Conservation (phyloP, 2,797 vertebrate species). For the Enteromius radiatus region DNA sequence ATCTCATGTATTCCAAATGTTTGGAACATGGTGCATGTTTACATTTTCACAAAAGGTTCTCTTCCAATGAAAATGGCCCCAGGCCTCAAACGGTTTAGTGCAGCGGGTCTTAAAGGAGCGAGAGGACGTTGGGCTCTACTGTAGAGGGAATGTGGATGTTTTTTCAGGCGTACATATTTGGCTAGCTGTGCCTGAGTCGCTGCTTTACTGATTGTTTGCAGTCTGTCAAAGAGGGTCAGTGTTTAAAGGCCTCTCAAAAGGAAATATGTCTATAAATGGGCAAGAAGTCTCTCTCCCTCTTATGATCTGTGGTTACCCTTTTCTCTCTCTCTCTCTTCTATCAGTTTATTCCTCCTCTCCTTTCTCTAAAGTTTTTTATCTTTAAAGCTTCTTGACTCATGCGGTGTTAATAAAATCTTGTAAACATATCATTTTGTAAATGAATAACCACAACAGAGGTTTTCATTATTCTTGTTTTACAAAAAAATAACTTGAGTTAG, state of each 20-base stretch:
- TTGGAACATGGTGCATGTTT: neutral
- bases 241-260: slow-evolving; percentile 76
- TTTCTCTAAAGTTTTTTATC: slow-evolving; percentile 26
- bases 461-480: neutral
- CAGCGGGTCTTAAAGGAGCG: slow-evolving; percentile 25
- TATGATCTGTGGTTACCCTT: slow-evolving; percentile 12
- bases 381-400: slow-evolving; percentile 21
- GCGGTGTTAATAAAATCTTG: neutral
- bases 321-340: neutral
- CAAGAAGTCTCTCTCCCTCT: slow-evolving; percentile 66
- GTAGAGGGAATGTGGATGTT: slow-evolving; percentile 78
- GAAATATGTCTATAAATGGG: slow-evolving; percentile 87
- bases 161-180: slow-evolving; percentile 68
- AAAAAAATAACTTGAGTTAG: neutral
- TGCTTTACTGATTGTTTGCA: slow-evolving; percentile 65
- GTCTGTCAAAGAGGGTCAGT: slow-evolving; percentile 72
- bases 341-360: neutral
- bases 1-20: neutral
- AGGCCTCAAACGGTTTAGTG: slow-evolving; percentile 21
- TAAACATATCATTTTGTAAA: neutral
- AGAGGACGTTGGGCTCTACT: slow-evolving; percentile 37
- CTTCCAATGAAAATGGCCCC: slow-evolving; percentile 3
- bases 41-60: neutral
- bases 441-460: neutral
- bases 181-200: slow-evolving; percentile 69